Base-by-base conservation (phyloP, 2,888 invertebrate genomes). In the Augochlorella aurata region DNA sequence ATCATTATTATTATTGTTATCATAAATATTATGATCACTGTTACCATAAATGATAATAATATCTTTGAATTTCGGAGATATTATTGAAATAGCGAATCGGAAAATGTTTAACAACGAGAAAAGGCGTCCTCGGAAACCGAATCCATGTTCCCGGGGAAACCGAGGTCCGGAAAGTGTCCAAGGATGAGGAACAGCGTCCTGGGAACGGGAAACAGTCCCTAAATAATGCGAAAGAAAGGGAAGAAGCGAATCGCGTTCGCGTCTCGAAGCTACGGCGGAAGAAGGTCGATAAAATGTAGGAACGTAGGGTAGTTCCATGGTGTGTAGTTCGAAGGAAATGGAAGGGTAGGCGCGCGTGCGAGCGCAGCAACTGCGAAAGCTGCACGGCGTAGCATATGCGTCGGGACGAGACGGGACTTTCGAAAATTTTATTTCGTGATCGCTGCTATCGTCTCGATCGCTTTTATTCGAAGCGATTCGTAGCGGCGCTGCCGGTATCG, bases 341-440 rank as follows among this genome's bases (percentile, higher is more conserved):
- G 76, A 86, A 81, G 82, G 69, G 84, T 86, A 86, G 81, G 87
- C 83, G 85, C 77, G 73, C 82, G 81, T 84, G 83, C 72, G 85
- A 82, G 84, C 82, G 77, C 84, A 84, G 79, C 77, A 79, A 82
- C 79, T 81, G 81, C 65, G 77, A 82, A 85, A 82, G 44, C 81
- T 77, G 81, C 63, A 78, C 81, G 78, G 82, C 38, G 74, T 85
- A 82, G 85, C 90, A 85, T 89, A 85, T 89, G 90, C 87, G 78
- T 89, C 88, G 38, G 38, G 29, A 38, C 63, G 63, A 63, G 63
- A 38, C 63, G 63, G 38, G 63, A 63, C 63, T 74, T 88, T 87
- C 84, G 87, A 89, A 90, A 88, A 90, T 90, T 90, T 89, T 90
- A 88, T 90, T 88, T 88, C 85, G 85, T 86, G 82, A 90, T 89